phyloP scores from a whole-genome alignment of 2,113 vertebrate genomes.

The Planiliza haematocheilus region DNA sequence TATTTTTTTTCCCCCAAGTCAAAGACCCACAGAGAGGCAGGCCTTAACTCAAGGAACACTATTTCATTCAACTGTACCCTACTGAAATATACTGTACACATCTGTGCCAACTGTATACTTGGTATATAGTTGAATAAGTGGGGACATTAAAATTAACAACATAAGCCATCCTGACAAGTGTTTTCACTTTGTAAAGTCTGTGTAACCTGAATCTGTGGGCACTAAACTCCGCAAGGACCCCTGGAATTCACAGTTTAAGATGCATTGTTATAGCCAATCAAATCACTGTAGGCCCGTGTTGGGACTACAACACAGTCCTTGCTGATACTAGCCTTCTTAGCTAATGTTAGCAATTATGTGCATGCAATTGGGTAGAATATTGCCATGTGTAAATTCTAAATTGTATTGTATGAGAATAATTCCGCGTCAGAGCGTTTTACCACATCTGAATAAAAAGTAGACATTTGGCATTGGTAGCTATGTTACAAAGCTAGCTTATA shows the following conservation, averaged over 20 bases:
- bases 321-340: slow-evolving; percentile 46
- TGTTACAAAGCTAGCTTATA: slow-evolving; percentile 51
- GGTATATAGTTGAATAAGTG: too few relatives aligned
- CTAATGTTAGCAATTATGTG: slow-evolving; percentile 31
- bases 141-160: too few relatives aligned
- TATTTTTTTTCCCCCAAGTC: neutral
- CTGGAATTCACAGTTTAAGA: slow-evolving; percentile 46
- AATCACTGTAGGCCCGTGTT: slow-evolving; percentile 59
- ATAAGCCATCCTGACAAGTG: neutral
- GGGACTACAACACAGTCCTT: slow-evolving; percentile 40
- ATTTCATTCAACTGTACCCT: slow-evolving; percentile 11
- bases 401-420: neutral
- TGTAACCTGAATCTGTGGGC: neutral
- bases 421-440: neutral
- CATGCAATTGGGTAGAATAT: neutral
- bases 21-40: slow-evolving; percentile 16
- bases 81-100: neutral
- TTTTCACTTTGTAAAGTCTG: neutral
- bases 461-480: slow-evolving; percentile 45
- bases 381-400: neutral
- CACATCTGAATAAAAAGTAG: neutral
- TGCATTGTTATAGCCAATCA: slow-evolving; percentile 54
- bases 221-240: neutral
- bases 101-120: neutral
- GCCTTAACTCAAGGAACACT: neutral